Evolutionary conservation across 2,797 vertebrate genomes (phyloP).

Genomic region (Orientallactaga sibirica): DNA sequence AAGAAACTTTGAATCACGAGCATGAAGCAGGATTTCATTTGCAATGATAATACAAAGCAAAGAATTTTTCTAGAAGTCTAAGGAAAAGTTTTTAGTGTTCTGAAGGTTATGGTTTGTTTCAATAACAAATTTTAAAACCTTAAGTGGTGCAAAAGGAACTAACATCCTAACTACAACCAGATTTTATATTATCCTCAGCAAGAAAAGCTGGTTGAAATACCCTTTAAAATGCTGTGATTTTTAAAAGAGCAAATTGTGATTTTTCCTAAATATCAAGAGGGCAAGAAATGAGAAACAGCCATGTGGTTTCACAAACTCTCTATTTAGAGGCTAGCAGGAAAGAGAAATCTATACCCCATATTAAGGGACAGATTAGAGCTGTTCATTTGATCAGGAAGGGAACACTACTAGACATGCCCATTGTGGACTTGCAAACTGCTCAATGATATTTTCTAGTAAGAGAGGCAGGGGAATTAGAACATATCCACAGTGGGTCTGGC

Average conservation of each 20-base stretch:
- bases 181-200: slow-evolving; percentile 77
- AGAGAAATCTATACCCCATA: slow-evolving; percentile 63
- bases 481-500: neutral
- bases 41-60: slow-evolving; percentile 54
- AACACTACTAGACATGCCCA: neutral
- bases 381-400: slow-evolving; percentile 27
- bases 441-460: neutral
- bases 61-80: slow-evolving; percentile 75
- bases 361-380: slow-evolving; percentile 37
- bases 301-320: slow-evolving; percentile 78
- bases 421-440: neutral
- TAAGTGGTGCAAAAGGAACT: slow-evolving; percentile 76
- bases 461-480: neutral
- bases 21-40: slow-evolving; percentile 58
- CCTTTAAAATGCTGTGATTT: slow-evolving; percentile 70
- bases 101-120: slow-evolving; percentile 79
- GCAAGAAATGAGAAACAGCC: slow-evolving; percentile 84
- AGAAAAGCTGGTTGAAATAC: slow-evolving; percentile 74
- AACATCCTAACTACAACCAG: slow-evolving; percentile 80
- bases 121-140: slow-evolving; percentile 78
- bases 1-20: slow-evolving; percentile 26
- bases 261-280: slow-evolving; percentile 83
- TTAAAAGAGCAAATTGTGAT: slow-evolving; percentile 80
- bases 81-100: slow-evolving; percentile 74
- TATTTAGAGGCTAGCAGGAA: slow-evolving; percentile 66